These are phyloP conservation scores for Samia ricini DNA, from an alignment of 1,140 invertebrate species.

Conservation along the genomic window DNA sequence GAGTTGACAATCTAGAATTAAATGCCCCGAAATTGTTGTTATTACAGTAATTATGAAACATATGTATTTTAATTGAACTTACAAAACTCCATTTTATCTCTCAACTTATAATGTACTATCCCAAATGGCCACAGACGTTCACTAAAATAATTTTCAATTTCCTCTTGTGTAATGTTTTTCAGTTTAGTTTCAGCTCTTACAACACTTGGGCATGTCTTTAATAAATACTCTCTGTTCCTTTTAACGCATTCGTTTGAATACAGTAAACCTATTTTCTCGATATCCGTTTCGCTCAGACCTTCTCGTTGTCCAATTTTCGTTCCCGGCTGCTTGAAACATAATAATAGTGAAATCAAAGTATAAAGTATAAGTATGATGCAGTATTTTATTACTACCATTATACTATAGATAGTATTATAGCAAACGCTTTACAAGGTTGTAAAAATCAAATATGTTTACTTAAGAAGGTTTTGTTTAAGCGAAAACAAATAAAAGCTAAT, in stretches of 20 bases:
- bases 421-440: too few relatives aligned
- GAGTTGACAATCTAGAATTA: not conserved
- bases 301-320: constrained; percentile 58
- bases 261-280: constrained; percentile 52
- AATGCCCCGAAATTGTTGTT: not conserved
- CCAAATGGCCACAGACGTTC: constrained; percentile 60
- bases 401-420: too few relatives aligned
- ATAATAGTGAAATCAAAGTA: not conserved
- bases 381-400: too few relatives aligned
- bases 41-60: not conserved
- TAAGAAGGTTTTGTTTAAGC: too few relatives aligned
- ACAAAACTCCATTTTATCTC: constrained; percentile 57
- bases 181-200: constrained; percentile 25
- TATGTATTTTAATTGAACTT: constrained; percentile 18
- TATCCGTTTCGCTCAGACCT: constrained; percentile 52
- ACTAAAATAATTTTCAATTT: constrained; percentile 53
- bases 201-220: constrained; percentile 60
- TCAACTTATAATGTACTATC: constrained; percentile 52
- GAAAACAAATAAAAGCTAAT: too few relatives aligned
- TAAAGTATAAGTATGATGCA: not conserved
- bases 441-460: too few relatives aligned
- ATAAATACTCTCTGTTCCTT: constrained; percentile 55
- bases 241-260: constrained; percentile 52
- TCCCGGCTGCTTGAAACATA: constrained; percentile 25
- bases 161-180: constrained; percentile 23